phyloP scores from a whole-genome alignment of 2,888 invertebrate species.

The Melinaea marsaeus region DNA sequence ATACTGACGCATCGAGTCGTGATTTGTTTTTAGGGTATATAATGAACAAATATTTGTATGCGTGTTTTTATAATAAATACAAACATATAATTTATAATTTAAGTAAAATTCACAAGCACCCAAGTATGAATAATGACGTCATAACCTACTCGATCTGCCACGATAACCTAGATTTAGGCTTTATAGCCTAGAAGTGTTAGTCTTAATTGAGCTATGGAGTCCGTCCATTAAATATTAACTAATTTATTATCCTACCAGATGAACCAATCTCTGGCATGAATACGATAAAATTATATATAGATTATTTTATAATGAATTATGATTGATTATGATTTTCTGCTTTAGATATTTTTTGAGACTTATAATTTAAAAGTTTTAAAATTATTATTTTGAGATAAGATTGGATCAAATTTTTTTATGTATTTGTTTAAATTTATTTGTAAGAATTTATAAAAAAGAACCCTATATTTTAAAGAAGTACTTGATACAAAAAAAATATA shows the following conservation, averaged over 20 bases:
- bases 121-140: background rate
- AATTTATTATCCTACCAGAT: constrained; percentile 26
- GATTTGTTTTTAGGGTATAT: too few species aligned
- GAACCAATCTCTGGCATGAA: constrained; percentile 8
- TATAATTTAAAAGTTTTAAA: too few species aligned
- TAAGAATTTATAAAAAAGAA: too few species aligned
- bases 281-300: constrained; percentile 11
- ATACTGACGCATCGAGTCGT: too few species aligned
- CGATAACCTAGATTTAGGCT: constrained; percentile 29
- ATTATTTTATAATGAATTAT: background rate
- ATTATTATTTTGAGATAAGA: too few species aligned
- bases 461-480: too few species aligned
- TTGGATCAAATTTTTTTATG: too few species aligned
- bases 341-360: too few species aligned
- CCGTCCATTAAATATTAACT: constrained; percentile 30
- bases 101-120: background rate
- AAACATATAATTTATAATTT: background rate
- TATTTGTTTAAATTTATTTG: too few species aligned
- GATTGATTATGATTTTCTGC: background rate
- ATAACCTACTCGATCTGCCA: constrained; percentile 19
- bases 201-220: constrained; percentile 30
- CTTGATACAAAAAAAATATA: too few species aligned
- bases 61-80: background rate
- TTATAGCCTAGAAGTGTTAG: constrained; percentile 19
- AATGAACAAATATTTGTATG: too few species aligned